Percentiles rank a stretch among this genome's conserved stretches.
Evolutionary conservation across 2,888 invertebrate species (phyloP).

Genomic region (Graphium colonna): DNA sequence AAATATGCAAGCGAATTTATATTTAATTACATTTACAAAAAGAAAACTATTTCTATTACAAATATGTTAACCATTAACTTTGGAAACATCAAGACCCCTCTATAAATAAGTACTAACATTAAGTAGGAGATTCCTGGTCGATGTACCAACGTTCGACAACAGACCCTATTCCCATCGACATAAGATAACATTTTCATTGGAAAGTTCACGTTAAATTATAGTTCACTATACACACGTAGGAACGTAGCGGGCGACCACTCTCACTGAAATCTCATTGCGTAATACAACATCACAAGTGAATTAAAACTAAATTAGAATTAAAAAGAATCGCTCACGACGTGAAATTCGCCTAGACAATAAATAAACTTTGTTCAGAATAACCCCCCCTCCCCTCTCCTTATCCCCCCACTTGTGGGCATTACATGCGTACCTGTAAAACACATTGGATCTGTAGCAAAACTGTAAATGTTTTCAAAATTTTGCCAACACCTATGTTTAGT

Average conservation of each 20-base stretch:
- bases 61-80: conserved; percentile 52
- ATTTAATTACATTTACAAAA: conserved; percentile 69
- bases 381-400: conserved; percentile 35
- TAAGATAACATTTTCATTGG: not conserved
- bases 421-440: conserved; percentile 73
- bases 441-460: conserved; percentile 16
- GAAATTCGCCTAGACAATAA: conserved; percentile 38
- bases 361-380: conserved; percentile 44
- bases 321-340: too few species aligned
- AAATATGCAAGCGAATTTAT: conserved; percentile 63
- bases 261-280: conserved; percentile 50
- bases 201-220: conserved; percentile 4
- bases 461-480: conserved; percentile 4
- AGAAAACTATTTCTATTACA: conserved; percentile 48
- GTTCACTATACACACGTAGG: conserved; percentile 42
- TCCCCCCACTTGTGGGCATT: conserved; percentile 52
- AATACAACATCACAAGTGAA: conserved; percentile 40
- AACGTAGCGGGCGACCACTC: conserved; percentile 57
- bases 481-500: conserved; percentile 18
- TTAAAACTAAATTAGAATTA: conserved; percentile 22
- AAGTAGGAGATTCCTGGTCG: conserved; percentile 70
- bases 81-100: conserved; percentile 57
- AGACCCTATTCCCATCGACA: conserved; percentile 3
- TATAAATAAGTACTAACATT: conserved; percentile 71
- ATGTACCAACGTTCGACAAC: conserved; percentile 19